These are phyloP conservation scores for Brachypterus glaber DNA, from an alignment of 2,888 invertebrate genomes.

Conservation along the genomic window DNA sequence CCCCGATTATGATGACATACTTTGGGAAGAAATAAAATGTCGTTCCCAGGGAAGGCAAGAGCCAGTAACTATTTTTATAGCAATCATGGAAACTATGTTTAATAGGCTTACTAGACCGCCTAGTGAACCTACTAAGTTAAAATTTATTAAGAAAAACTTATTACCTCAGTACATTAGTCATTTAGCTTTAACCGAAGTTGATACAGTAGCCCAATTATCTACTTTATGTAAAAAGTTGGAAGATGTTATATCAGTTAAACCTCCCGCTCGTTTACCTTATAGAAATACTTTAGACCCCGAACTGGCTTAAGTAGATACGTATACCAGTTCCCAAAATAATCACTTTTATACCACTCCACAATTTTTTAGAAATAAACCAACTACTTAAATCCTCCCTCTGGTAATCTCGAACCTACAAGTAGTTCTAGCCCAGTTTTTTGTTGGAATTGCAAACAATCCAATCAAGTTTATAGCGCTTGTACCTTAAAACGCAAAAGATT, in stretches of 20 bases:
- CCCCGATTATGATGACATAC: conserved; percentile 5
- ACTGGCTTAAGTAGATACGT: background rate
- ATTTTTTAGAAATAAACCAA: no score
- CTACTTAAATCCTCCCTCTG: no score
- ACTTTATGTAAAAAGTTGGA: conserved; percentile 13
- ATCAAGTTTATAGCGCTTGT: background rate
- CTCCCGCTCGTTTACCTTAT: background rate
- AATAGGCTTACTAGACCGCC: conserved; percentile 1
- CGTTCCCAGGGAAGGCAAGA: conserved; percentile 4
- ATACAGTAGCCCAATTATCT: conserved; percentile 4
- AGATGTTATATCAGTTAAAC: conserved; percentile 4
- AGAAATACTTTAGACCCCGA: conserved; percentile 2
- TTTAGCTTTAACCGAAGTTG: conserved; percentile 4
- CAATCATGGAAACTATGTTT: conserved; percentile 3
- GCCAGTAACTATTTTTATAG: conserved; percentile 6
- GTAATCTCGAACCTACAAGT: no score
- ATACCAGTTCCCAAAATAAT: no score
- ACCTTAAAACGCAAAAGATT: no score
- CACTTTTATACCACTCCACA: no score
- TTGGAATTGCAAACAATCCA: background rate
- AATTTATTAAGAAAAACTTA: conserved; percentile 2
- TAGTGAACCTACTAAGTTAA: conserved; percentile 7
- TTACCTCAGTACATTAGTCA: background rate
- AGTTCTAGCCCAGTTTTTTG: no score
- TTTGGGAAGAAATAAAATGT: conserved; percentile 10